These are phyloP conservation scores for Protodeltote pygarga DNA, from an alignment of 2,888 invertebrate genomes.

Conservation along the genomic window DNA sequence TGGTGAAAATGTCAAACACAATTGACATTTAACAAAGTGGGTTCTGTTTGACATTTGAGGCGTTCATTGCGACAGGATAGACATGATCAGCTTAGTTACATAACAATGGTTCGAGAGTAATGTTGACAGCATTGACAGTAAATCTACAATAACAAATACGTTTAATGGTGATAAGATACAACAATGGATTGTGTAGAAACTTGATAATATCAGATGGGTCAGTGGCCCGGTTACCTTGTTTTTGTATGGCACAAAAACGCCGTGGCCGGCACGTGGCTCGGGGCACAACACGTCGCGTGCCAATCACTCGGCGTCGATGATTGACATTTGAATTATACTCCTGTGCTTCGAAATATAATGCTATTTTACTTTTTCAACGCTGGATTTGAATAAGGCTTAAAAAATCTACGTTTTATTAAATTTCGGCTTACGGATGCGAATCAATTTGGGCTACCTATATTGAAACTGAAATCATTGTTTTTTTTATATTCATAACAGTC, in stretches of 20 bases:
- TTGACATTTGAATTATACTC: conserved; percentile 40
- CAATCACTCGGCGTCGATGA: conserved; percentile 33
- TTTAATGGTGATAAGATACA: conserved; percentile 24
- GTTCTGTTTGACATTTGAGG: conserved; percentile 24
- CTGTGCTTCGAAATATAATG: conserved; percentile 10
- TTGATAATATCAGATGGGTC: conserved; percentile 38
- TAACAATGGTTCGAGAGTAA: no score
- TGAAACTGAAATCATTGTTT: no score
- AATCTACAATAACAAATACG: conserved; percentile 1
- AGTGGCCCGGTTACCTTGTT: conserved; percentile 44
- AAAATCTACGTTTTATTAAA: no score
- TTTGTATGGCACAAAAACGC: conserved; percentile 26
- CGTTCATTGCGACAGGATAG: not conserved
- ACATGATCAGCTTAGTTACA: conserved; percentile 6
- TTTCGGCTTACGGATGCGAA: no score
- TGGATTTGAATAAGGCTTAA: no score
- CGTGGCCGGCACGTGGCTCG: conserved; percentile 17
- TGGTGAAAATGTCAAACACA: conserved; percentile 23
- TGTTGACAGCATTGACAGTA: no score
- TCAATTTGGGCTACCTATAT: no score
- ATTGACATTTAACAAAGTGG: conserved; percentile 28
- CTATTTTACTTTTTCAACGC: conserved; percentile 12
- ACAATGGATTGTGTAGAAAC: conserved; percentile 12
- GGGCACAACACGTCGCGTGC: conserved; percentile 20
- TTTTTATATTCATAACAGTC: no score